Evolutionary conservation across 2,113 vertebrate species (phyloP).

Genomic region (Laticauda laticaudata): DNA sequence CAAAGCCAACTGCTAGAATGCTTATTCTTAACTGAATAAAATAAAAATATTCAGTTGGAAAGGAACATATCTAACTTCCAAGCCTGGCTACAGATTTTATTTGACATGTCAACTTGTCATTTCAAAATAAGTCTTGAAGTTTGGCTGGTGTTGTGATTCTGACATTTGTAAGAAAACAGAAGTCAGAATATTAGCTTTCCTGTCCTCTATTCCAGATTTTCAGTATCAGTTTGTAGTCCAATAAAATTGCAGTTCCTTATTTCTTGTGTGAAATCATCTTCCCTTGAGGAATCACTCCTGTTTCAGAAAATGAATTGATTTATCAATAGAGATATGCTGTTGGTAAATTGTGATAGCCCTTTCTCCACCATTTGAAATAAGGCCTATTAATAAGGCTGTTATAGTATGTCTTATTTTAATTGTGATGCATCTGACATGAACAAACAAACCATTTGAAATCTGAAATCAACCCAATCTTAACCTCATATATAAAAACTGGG

Average conservation of each 20-base stretch:
- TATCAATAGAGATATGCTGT: background rate
- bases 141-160: conserved; percentile 24
- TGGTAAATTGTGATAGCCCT: background rate
- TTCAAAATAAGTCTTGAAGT: conserved; percentile 29
- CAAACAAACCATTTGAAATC: background rate
- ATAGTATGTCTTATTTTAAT: background rate
- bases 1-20: background rate
- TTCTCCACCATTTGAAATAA: background rate
- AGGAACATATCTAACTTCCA: background rate
- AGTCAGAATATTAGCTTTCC: conserved; percentile 27
- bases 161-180: conserved; percentile 11
- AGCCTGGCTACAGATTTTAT: conserved; percentile 22
- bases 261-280: background rate
- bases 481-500: background rate
- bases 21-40: background rate
- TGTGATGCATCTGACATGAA: background rate
- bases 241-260: background rate
- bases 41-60: conserved; percentile 1
- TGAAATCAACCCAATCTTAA: background rate
- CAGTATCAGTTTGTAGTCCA: background rate
- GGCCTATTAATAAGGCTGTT: background rate
- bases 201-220: background rate
- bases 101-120: conserved; percentile 33
- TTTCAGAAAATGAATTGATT: background rate
- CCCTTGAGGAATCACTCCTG: background rate